A percentile compares a stretch with the other conserved stretches of the same genome.
phyloP scores from a whole-genome alignment of 2,113 vertebrate genomes.

The Prietella phreatophila region DNA sequence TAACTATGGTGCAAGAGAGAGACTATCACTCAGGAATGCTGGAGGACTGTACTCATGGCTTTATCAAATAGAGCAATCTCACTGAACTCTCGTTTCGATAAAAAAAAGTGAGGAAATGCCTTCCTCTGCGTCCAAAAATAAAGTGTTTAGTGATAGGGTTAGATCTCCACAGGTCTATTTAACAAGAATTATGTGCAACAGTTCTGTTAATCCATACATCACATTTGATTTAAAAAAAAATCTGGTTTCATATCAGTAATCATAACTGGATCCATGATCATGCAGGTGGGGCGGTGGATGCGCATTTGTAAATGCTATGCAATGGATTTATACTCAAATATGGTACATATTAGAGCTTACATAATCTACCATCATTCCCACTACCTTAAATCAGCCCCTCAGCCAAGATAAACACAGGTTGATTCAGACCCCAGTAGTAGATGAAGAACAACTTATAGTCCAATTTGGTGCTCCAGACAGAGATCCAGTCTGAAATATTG shows the following conservation, averaged over 20 bases:
- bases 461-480: background rate
- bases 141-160: background rate
- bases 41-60: conserved; percentile 15
- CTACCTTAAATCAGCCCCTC: conserved; percentile 41
- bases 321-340: conserved; percentile 16
- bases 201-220: background rate
- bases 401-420: conserved; percentile 46
- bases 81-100: conserved; percentile 10
- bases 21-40: conserved; percentile 40
- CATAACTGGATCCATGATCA: background rate
- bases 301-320: conserved; percentile 20
- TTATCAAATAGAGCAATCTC: conserved; percentile 21
- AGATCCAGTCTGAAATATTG: conserved; percentile 13
- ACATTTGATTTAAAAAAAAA: background rate
- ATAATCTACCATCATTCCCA: conserved; percentile 21
- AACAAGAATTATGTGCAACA: background rate
- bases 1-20: conserved; percentile 26
- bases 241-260: background rate
- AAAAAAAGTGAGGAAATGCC: conserved; percentile 31
- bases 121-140: background rate
- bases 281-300: conserved; percentile 9
- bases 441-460: conserved; percentile 7
- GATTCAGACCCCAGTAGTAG: conserved; percentile 9
- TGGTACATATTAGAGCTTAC: conserved; percentile 2
- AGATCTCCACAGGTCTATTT: background rate